A percentile compares a stretch with the other conserved stretches of the same genome.
Evolutionary conservation across 1,140 invertebrate species (phyloP).

Genomic region (Pseudoatta argentina): DNA sequence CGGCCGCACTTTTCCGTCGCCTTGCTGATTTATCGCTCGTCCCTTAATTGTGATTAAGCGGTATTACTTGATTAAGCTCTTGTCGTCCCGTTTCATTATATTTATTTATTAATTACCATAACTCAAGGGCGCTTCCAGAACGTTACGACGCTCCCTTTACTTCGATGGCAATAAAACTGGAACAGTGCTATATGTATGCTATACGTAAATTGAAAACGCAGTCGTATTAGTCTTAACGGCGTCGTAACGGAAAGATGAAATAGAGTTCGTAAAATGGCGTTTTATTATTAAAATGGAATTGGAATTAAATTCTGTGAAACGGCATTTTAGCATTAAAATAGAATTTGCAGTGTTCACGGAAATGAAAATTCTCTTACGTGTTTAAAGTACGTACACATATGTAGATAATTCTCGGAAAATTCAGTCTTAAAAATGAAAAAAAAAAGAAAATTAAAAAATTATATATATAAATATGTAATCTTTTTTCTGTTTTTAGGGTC

Average conservation of each 20-base stretch:
- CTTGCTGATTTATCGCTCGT: slow-evolving; percentile 45
- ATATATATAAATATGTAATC: no score
- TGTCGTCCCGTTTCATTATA: slow-evolving; percentile 28
- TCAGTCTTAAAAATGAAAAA: no score
- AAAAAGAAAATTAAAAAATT: no score
- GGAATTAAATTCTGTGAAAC: no score
- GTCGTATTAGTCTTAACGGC: neutral
- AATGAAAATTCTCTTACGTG: no score
- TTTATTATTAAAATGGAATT: neutral
- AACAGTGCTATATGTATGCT: neutral
- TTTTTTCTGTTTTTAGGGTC: no score
- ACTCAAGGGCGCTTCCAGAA: neutral
- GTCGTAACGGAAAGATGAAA: neutral
- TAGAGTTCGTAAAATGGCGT: neutral
- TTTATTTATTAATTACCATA: slow-evolving; percentile 52
- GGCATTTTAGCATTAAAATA: neutral
- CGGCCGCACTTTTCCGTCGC: slow-evolving; percentile 42
- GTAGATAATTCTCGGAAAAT: no score
- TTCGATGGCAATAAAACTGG: neutral
- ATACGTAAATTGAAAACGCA: neutral
- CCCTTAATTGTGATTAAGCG: slow-evolving; percentile 55
- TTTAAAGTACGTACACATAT: no score
- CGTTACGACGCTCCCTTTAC: neutral
- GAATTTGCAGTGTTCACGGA: neutral
- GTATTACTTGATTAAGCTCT: slow-evolving; percentile 53